A percentile compares a stretch with the other conserved stretches of the same genome.
phyloP scores from a whole-genome alignment of 2,888 invertebrate genomes.

The Anaspis maculata region DNA sequence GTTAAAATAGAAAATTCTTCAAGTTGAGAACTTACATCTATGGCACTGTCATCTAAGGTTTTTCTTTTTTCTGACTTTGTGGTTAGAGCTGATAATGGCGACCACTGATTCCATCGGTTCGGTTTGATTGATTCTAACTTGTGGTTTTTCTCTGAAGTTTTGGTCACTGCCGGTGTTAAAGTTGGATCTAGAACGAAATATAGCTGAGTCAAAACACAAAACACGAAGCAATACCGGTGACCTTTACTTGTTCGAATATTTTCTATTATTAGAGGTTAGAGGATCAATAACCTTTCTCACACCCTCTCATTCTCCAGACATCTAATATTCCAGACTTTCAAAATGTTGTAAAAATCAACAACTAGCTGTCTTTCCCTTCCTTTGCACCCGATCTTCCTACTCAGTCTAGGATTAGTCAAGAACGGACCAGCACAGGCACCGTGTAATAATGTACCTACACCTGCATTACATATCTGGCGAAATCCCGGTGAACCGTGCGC shows the following conservation, averaged over 20 bases:
- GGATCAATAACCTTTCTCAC: too few relatives aligned
- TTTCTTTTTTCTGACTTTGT: conserved; percentile 45
- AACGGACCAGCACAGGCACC: too few relatives aligned
- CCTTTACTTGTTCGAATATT: conserved; percentile 1
- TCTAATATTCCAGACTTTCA: too few relatives aligned
- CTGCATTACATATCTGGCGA: too few relatives aligned
- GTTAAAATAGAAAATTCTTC: neutral
- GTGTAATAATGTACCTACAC: too few relatives aligned
- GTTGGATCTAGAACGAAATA: conserved; percentile 34
- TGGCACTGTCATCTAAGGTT: conserved; percentile 50
- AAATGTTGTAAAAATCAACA: too few relatives aligned
- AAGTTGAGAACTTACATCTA: conserved; percentile 41
- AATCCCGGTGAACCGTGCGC: too few relatives aligned
- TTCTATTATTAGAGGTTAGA: too few relatives aligned
- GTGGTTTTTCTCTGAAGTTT: conserved; percentile 27
- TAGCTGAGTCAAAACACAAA: neutral
- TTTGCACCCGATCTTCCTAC: too few relatives aligned
- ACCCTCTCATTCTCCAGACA: too few relatives aligned
- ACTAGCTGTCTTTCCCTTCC: too few relatives aligned
- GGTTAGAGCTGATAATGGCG: conserved; percentile 38
- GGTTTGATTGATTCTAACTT: conserved; percentile 30
- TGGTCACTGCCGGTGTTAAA: conserved; percentile 33
- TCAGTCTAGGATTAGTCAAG: too few relatives aligned
- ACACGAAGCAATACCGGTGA: conserved; percentile 3
- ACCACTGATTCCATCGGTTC: conserved; percentile 45